Percentiles rank a stretch among this genome's conserved stretches.
These are phyloP conservation scores for Gracilinanus agilis DNA, from an alignment of 2,113 vertebrate species.

Conservation along the genomic window DNA sequence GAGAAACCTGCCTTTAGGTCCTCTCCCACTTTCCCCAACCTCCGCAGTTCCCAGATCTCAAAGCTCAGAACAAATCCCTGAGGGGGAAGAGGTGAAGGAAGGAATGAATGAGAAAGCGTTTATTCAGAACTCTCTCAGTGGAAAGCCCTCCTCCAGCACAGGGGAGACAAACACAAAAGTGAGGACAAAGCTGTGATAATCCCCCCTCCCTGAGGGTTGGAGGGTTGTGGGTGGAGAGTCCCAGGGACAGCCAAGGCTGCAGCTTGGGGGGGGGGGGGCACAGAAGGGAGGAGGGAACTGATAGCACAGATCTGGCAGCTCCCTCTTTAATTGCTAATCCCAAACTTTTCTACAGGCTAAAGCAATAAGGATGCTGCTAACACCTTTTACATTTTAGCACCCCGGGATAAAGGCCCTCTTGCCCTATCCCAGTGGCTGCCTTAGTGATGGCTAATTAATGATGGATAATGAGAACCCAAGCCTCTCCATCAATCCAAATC, in stretches of 20 bases:
- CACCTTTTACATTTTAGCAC: background rate
- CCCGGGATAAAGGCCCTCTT: background rate
- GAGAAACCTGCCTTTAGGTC: fast-evolving
- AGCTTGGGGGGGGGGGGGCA: conserved; percentile 15
- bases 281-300: background rate
- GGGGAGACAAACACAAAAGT: background rate
- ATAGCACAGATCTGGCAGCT: background rate
- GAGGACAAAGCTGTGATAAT: background rate
- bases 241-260: background rate
- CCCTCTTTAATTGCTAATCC: background rate
- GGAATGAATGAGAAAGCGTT: no score
- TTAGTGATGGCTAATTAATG: background rate
- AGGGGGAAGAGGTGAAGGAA: background rate
- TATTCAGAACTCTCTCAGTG: background rate
- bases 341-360: background rate
- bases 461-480: background rate
- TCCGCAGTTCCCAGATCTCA: background rate
- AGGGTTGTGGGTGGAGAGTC: background rate
- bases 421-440: background rate
- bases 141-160: background rate
- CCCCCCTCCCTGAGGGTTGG: background rate
- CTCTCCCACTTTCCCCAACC: background rate
- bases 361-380: fast-evolving
- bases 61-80: background rate
- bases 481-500: background rate